Evolutionary conservation across 2,113 vertebrate species (phyloP).

Genomic region (Podarcis raffonei): DNA sequence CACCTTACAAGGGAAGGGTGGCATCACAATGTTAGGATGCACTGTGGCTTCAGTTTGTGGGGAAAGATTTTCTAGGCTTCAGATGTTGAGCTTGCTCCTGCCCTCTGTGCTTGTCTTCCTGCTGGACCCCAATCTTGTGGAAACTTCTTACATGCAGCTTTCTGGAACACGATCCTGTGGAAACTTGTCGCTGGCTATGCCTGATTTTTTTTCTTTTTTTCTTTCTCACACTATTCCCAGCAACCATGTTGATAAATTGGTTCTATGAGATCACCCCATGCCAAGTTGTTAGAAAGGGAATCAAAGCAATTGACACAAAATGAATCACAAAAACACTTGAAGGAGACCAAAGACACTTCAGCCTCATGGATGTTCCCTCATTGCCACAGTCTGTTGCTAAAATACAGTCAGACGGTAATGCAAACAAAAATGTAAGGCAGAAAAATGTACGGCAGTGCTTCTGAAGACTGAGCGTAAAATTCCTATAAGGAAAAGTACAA

Average conservation of each 20-base stretch:
- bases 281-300: conserved; percentile 6
- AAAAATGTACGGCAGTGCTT: not conserved
- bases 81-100: not conserved
- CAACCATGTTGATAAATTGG: conserved; percentile 25
- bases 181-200: not conserved
- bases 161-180: conserved; percentile 2
- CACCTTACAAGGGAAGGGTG: not conserved
- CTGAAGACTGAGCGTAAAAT: not conserved
- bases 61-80: not conserved
- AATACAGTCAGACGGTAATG: not conserved
- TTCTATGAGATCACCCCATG: not conserved
- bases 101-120: not conserved
- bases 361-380: not conserved
- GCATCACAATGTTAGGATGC: not conserved
- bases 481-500: conserved; percentile 26
- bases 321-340: conserved; percentile 5
- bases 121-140: not conserved
- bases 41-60: not conserved
- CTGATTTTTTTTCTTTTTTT: not conserved
- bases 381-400: not conserved
- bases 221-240: conserved; percentile 5
- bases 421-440: not conserved
- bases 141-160: not conserved
- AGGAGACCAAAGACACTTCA: conserved; percentile 7
- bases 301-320: conserved; percentile 25